Evolutionary conservation across 2,888 invertebrate species (phyloP), one percentile per base, ranked within the genome.

Genomic region (Cantharis rustica): DNA sequence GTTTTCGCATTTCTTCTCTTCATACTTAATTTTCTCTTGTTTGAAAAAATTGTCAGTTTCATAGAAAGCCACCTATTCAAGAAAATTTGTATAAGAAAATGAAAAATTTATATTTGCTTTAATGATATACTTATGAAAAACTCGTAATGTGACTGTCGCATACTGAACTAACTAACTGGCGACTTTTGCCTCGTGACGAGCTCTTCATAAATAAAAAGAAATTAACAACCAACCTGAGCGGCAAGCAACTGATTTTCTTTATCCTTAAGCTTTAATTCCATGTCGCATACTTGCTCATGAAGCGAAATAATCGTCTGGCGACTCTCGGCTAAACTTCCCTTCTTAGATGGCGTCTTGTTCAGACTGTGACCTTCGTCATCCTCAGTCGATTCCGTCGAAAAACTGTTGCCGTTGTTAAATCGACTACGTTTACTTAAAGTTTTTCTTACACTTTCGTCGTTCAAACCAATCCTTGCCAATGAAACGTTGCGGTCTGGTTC

Each of bases 401-500:
- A 27, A 20, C 75, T 69, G 9, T 26, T 20, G 13, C 31, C 71
- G 3, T 61, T 61, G 16, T n/a, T 23, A 61, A 68, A 77, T 64
- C 79, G 71, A 68, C 31, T 64, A 69, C 80, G 26, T 72, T 76
- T 89, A 9, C 89, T 78, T 2, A 61, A 89, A 88, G 84, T 90
- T 82, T 2, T 89, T 89, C 71, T 90, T 83, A 69, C 89, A 86
- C 61, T 90, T 89, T 86, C 88, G 70, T 91, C 91, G 72, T 90
- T 90, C 2, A 93, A 84, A 0, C 96, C 96, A 20, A 96, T 95
- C 79, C 96, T 91, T 0, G 94, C 95, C 77, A 93, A 88, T 0
- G 96, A 96, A 2, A 96, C 95, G 77, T 92, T 93, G 68, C 95
- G 90, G 85, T 96, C 96, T 0, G 96, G 96, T 85, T 96, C 96